Base-by-base conservation (phyloP, 2,797 vertebrate species). In the Acanthurus leucopareius region DNA sequence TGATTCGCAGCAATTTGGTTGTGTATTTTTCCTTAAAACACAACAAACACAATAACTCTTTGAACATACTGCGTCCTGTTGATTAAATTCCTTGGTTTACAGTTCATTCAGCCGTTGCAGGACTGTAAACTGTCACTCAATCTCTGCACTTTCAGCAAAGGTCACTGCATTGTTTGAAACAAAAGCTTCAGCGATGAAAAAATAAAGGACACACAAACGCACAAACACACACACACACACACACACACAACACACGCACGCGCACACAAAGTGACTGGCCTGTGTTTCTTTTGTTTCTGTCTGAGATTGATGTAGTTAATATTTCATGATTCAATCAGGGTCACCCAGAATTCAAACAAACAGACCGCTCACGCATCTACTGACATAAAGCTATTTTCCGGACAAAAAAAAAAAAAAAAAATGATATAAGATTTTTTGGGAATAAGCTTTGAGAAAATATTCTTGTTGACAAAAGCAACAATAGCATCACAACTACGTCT, bases 301-400 rank as follows among this genome's bases (percentile, higher is more conserved):
- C 59, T 51, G 69, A 84, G 54, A 85, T 49, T 80, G 64, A 74
- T 28, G 35, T 1, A 38, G 57, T 91, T 52, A 82, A 87, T 86
- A 82, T 88, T 87, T 86, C 59, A 91, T 71, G 83, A 84, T 67
- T 78, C 69, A 77, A 84, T 86, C 79, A 87, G 77, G 83, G 75
- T 83, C 84, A 73, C 38, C 9, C 32, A 68, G 64, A 71, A 70
- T 59, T 67, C 52, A 75, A 51, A 57, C 77, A 77, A 79, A 85
- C 66, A 81, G 3, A 56, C 58, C 64, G 69, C 49, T 53, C n/a
- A 47, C 22, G 45, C 53, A 13, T 70, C 20, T 57, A 48, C 60
- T 19, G 64, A 57, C 74, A 63, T 20, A 52, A 65, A 57, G 25
- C 53, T 0, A 59, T 69, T 52, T 64, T 19, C 28, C 0, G 1